Evolutionary conservation across 2,113 vertebrate genomes (phyloP), one percentile per base, ranked within the genome.

Genomic region (Eulemur macaco): DNA sequence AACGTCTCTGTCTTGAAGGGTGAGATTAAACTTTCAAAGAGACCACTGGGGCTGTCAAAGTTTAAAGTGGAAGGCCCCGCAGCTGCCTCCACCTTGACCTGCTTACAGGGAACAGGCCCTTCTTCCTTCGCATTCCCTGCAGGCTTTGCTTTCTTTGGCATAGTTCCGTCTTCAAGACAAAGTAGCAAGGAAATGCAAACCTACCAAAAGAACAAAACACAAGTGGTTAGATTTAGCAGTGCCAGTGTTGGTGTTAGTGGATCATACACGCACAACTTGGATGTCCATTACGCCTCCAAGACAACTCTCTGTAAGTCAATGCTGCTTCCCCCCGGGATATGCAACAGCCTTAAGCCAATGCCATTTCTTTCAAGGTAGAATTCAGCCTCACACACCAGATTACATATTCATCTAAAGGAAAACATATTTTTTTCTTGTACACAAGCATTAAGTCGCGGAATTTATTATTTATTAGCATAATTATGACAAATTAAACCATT

Each of bases 11-110:
- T 95, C 25, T 98, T 97, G n/a, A 99, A 45, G 25, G 99, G 99
- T 31, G 98, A 98, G 91, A 99, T 99, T 83, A 99, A 98, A 97
- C 99, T 99, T 97, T 98, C 93, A 6, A 99, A 99, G 23, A 99
- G 97, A 69, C 96, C 97, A 20, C 74, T 92, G 1, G 99, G 99
- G 66, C 97, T 99, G 77, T 98, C 96, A 71, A 99, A 99, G 92
- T 96, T 97, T 93, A 99, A 95, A 8, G 98, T 63, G 0, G 96
- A 97, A 0, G 63, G 58, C 4, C 42, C 42, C 3, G 3, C 39
- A 37, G 42, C 68, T 29, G 76, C 23, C 64, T 98, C 98, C 5
- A 92, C 1, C 71, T 98, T 99, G 71, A 94, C 86, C 91, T 97
- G 98, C 93, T 99, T 99, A 7, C 97, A 60, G 39, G 95, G 96